These are phyloP conservation scores for Centropyge bicolor DNA, from an alignment of 2,797 vertebrate species.

Conservation along the genomic window DNA sequence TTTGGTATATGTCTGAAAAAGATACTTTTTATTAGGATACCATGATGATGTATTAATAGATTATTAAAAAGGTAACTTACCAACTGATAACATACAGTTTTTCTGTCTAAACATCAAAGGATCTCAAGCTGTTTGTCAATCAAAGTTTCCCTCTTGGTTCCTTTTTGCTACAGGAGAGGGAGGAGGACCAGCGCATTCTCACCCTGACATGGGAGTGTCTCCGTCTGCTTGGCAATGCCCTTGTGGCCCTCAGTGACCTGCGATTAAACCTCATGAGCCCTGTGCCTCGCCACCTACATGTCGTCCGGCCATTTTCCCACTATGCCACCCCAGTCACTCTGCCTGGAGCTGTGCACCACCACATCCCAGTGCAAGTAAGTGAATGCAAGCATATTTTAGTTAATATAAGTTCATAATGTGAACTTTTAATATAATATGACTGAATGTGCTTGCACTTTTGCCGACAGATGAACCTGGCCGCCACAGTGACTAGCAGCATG, in stretches of 20 bases:
- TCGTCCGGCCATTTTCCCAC: conserved; percentile 93
- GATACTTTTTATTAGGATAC: neutral
- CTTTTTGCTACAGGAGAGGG: conserved; percentile 83
- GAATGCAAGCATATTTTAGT: neutral
- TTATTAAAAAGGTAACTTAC: too few species aligned
- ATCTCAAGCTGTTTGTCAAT: neutral
- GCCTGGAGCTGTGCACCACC: conserved; percentile 89
- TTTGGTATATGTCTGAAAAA: neutral
- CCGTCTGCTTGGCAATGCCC: conserved; percentile 91
- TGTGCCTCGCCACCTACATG: conserved; percentile 91
- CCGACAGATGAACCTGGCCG: conserved; percentile 91
- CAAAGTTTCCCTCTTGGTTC: neutral
- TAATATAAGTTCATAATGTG: too few species aligned
- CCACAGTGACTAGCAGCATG: conserved; percentile 89
- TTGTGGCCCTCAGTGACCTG: conserved; percentile 92
- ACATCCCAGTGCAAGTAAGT: conserved; percentile 86
- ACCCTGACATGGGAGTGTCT: conserved; percentile 91
- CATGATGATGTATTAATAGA: too few species aligned
- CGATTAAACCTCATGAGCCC: conserved; percentile 91
- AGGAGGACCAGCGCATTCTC: conserved; percentile 91
- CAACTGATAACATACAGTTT: too few species aligned
- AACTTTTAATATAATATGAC: neutral
- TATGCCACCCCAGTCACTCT: conserved; percentile 89
- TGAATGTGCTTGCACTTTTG: neutral
- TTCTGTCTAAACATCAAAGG: too few species aligned